Evolutionary conservation across 2,797 vertebrate species (phyloP), one percentile per base, ranked within the genome.

Genomic region (Tokudaia tokunoshimensis): DNA sequence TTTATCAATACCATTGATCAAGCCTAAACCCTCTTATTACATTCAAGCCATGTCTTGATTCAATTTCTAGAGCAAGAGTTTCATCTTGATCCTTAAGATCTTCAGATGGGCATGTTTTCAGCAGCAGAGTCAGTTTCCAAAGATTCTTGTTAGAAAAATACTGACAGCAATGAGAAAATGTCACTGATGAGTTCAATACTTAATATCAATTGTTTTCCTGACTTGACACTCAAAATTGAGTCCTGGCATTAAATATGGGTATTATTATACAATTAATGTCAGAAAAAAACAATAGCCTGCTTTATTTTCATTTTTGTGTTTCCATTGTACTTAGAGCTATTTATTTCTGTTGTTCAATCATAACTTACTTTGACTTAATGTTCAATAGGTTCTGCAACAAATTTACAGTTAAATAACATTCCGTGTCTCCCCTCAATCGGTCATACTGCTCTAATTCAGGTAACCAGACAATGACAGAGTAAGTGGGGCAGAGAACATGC

Each of bases 261-360:
- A 98, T 94, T 97, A 78, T 96, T 97, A 70, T 94, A 94, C 83
- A 97, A 94, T 97, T 98, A 94, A 97, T 95, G 94, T 97, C 97
- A 98, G 91, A 96, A 96, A 84, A 83, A 97, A 98, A 97, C 93
- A 97, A 92, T 94, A 97, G 81, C 87, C 96, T 94, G 70, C 93
- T 95, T 97, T 98, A 96, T 98, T 98, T 98, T 97, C 91, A 97
- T 97, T 98, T 98, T 96, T 95, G 80, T 88, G 41, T 98, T 97
- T 65, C 76, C 85, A 52, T 97, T 97, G 90, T 91, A 97, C 82
- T 97, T 94, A 76, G 72, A 97, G 55, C 93, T 96, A 93, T 92
- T 96, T 97, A 75, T 96, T 98, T 97, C 90, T 95, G 50, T 97
- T 97, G 96, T 81, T 95, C 80, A 65, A 74, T 96, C 34, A 76